These are phyloP conservation scores for Orthonyx spaldingii DNA, from an alignment of 2,113 vertebrate species.

Conservation along the genomic window DNA sequence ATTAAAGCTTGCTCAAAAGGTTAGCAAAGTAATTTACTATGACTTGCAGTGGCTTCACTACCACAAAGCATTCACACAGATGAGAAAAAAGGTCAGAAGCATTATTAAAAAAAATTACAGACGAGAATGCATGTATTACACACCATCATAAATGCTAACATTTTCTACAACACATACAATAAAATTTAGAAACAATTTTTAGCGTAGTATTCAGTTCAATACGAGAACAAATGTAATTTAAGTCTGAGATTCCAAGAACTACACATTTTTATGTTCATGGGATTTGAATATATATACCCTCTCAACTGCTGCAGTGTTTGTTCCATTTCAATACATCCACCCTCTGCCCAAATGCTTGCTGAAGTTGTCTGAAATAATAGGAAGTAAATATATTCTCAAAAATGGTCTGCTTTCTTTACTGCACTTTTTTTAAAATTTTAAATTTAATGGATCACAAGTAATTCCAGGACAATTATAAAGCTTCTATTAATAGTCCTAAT, in stretches of 20 bases:
- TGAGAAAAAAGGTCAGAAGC: conserved; percentile 10
- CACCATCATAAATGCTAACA: neutral
- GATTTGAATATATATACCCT: neutral
- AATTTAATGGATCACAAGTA: neutral
- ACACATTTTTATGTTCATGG: neutral
- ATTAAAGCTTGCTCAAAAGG: conserved; percentile 5
- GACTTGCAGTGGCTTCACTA: neutral
- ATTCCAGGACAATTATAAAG: neutral
- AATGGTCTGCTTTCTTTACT: neutral
- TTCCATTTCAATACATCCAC: neutral
- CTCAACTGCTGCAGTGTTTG: neutral
- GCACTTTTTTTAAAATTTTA: neutral
- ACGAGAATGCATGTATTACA: neutral
- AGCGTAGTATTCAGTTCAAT: neutral
- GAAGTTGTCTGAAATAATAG: neutral
- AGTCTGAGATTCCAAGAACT: neutral
- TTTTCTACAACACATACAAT: neutral
- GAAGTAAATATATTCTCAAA: neutral
- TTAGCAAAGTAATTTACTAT: conserved; percentile 14
- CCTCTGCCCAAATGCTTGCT: neutral
- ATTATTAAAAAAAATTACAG: neutral
- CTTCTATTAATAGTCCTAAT: neutral
- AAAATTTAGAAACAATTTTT: neutral
- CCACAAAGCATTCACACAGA: neutral
- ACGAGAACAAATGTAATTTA: neutral